Conservation (phyloP, 2,113 vertebrate species). For the Tenrec ecaudatus region DNA sequence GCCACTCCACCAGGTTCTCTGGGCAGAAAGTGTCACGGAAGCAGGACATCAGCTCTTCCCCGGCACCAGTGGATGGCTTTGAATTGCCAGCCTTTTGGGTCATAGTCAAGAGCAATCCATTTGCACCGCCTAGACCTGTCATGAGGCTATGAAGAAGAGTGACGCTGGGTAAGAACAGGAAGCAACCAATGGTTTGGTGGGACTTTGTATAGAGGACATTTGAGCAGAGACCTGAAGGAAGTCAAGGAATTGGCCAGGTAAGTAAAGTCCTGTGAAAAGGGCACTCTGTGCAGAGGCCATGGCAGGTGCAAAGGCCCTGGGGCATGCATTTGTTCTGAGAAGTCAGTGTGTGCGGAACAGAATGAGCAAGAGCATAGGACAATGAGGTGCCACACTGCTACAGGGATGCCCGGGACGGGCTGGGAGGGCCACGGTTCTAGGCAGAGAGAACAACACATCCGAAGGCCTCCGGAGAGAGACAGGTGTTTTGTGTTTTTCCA, state of each 20-base stretch:
- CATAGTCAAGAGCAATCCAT: not conserved
- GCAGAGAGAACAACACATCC: not conserved
- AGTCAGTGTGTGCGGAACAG: not conserved
- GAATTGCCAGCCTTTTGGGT: not conserved
- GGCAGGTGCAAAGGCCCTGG: not conserved
- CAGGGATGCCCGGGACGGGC: not conserved
- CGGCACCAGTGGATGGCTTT: not conserved
- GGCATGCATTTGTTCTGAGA: rapidly evolving
- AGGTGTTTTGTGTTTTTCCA: conserved; percentile 42
- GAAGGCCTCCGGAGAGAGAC: conserved; percentile 4
- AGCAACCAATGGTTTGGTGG: too few relatives aligned
- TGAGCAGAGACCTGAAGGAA: not conserved
- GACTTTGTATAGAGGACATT: not conserved
- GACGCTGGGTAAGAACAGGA: not conserved
- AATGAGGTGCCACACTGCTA: not conserved
- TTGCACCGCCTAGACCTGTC: not conserved
- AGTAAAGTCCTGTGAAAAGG: not conserved
- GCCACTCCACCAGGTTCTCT: not conserved
- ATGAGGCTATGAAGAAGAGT: not conserved
- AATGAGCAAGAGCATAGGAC: not conserved
- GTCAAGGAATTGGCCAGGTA: not conserved
- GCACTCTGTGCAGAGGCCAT: not conserved
- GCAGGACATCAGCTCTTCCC: not conserved
- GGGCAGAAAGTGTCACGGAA: not conserved
- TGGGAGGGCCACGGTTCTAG: not conserved